These are phyloP conservation scores for Vipera latastei DNA, from an alignment of 2,797 vertebrate genomes.

Conservation along the genomic window DNA sequence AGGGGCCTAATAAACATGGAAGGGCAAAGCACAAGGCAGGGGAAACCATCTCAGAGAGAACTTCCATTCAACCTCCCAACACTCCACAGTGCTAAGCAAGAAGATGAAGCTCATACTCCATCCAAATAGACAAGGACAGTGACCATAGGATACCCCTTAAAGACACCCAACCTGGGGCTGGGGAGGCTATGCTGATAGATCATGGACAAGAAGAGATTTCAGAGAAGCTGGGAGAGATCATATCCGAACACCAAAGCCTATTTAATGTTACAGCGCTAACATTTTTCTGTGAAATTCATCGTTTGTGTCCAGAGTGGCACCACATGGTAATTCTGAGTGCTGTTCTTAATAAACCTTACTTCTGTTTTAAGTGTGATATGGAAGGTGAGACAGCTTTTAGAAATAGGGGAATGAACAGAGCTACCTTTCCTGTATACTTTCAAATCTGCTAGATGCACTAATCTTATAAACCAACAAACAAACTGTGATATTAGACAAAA, in stretches of 20 bases:
- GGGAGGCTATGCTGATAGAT: neutral
- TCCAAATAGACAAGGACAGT: neutral
- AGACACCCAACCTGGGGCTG: neutral
- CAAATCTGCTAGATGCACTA: neutral
- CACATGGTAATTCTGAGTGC: neutral
- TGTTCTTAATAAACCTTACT: neutral
- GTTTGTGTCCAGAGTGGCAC: neutral
- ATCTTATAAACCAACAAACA: neutral
- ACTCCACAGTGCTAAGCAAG: neutral
- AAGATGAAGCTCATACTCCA: neutral
- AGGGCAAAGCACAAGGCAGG: neutral
- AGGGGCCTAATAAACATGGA: neutral
- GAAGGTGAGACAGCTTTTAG: neutral
- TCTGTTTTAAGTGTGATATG: neutral
- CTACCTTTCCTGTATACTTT: neutral
- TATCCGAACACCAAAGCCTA: neutral
- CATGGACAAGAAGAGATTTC: neutral
- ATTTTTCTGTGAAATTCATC: neutral
- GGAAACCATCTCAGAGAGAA: neutral
- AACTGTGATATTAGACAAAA: neutral
- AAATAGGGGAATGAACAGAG: neutral
- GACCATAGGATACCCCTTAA: neutral
- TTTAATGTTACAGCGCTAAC: neutral
- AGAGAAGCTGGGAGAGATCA: neutral
- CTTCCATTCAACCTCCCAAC: neutral